Percentiles rank a stretch among this genome's conserved stretches.
Conservation (phyloP, 1,140 invertebrate species). For the Brachionus paranguensis region DNA sequence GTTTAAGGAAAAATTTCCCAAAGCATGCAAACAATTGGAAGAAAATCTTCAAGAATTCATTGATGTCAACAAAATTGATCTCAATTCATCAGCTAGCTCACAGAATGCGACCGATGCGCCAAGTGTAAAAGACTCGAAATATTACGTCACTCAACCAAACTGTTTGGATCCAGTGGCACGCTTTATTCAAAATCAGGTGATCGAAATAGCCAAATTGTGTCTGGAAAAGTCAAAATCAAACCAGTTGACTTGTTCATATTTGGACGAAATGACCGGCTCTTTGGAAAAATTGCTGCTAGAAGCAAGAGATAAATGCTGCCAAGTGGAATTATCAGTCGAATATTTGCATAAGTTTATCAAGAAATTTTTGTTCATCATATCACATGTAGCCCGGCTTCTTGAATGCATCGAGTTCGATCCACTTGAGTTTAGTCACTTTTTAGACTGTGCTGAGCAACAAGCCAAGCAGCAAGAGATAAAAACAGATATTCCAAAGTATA, state of each 20-base stretch:
- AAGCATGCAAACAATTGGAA: slow-evolving; percentile 32
- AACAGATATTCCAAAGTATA: slow-evolving; percentile 90
- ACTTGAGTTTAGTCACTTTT: slow-evolving; percentile 91
- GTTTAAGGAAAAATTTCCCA: slow-evolving; percentile 37
- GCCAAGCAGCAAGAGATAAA: slow-evolving; percentile 63
- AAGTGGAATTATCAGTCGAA: neutral
- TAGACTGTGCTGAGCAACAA: slow-evolving; percentile 96
- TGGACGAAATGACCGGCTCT: slow-evolving; percentile 93
- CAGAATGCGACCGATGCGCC: neutral
- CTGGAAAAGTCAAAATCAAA: slow-evolving; percentile 86
- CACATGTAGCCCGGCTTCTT: slow-evolving; percentile 87
- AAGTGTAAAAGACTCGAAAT: neutral
- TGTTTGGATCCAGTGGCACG: slow-evolving; percentile 74
- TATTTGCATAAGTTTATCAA: slow-evolving; percentile 60
- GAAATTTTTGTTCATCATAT: slow-evolving; percentile 86
- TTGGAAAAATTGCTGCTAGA: slow-evolving; percentile 80
- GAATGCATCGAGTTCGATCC: slow-evolving; percentile 99
- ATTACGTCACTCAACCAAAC: neutral
- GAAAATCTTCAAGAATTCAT: slow-evolving; percentile 33
- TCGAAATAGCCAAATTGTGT: slow-evolving; percentile 90
- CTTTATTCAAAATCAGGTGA: slow-evolving; percentile 85
- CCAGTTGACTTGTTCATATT: slow-evolving; percentile 84
- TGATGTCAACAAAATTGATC: slow-evolving; percentile 26
- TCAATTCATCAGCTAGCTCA: neutral
- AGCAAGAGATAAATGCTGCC: slow-evolving; percentile 49